phyloP scores from a whole-genome alignment of 2,797 vertebrate species.

The Eulemur rubriventer region DNA sequence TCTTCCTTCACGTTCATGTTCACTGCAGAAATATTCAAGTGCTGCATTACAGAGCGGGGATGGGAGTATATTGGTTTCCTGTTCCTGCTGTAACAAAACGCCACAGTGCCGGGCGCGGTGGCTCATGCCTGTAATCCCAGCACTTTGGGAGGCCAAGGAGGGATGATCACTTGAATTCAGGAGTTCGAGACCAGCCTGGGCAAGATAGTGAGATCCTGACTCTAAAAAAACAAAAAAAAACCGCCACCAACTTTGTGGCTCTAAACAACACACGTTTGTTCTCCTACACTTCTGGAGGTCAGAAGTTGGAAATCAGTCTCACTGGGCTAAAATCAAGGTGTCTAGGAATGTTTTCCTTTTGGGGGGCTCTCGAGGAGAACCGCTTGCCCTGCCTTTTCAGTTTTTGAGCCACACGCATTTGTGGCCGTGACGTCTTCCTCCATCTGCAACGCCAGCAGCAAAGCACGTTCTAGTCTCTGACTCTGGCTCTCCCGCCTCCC shows the following conservation, averaged over 20 bases:
- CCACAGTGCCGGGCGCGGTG: background rate
- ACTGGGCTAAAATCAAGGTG: background rate
- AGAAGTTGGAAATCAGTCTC: background rate
- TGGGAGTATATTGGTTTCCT: background rate
- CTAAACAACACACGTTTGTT: background rate
- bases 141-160: background rate
- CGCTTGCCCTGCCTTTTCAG: background rate
- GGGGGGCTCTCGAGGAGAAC: background rate
- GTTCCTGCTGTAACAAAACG: background rate
- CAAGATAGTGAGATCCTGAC: background rate
- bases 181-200: background rate
- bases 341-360: fast-evolving
- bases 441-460: background rate
- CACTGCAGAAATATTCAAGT: background rate
- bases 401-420: fast-evolving
- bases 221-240: background rate
- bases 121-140: background rate
- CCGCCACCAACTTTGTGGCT: background rate
- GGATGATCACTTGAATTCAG: background rate
- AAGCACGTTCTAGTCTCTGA: background rate
- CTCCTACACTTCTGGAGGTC: background rate
- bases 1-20: fast-evolving
- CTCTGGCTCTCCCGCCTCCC: background rate
- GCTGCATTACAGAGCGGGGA: fast-evolving
- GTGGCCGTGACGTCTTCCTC: background rate